Evolutionary conservation across 2,797 vertebrate species (phyloP).

Genomic region (Amphiprion clarkii): DNA sequence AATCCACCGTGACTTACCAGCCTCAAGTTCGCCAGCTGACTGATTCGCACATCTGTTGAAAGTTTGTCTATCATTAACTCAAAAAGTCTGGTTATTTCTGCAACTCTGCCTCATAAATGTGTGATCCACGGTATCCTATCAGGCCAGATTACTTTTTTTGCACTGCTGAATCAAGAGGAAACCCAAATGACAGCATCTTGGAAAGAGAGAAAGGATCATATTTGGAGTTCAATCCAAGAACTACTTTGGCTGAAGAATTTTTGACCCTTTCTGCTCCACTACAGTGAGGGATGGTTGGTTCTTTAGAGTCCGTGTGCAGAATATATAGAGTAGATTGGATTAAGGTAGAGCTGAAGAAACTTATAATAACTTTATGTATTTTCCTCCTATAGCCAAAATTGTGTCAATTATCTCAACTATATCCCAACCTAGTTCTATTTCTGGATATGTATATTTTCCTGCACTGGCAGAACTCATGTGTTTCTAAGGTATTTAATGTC

Average conservation of each 20-base stretch:
- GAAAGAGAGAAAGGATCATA: slow-evolving; percentile 27
- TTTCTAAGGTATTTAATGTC: slow-evolving; percentile 2
- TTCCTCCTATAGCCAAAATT: slow-evolving; percentile 1
- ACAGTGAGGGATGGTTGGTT: slow-evolving; percentile 27
- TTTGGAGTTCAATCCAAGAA: slow-evolving; percentile 27
- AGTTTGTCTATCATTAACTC: background rate
- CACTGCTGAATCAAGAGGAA: slow-evolving; percentile 7
- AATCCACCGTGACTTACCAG: no score
- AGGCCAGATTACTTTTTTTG: slow-evolving; percentile 1
- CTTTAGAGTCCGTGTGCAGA: slow-evolving; percentile 23
- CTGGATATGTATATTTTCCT: background rate
- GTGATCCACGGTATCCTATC: background rate
- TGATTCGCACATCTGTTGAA: no score
- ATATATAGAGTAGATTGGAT: slow-evolving; percentile 7
- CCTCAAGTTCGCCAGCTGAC: no score
- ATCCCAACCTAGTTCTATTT: slow-evolving; percentile 1
- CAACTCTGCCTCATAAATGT: background rate
- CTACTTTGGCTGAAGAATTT: slow-evolving; percentile 27
- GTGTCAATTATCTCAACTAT: slow-evolving; percentile 5
- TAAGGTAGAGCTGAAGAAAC: slow-evolving; percentile 17
- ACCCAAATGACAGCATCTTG: slow-evolving; percentile 24
- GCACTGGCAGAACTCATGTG: slow-evolving; percentile 13
- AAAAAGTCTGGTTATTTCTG: background rate
- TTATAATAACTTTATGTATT: background rate
- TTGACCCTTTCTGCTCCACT: slow-evolving; percentile 13